Conservation (phyloP, 2,113 vertebrate species). For the Micromys minutus region DNA sequence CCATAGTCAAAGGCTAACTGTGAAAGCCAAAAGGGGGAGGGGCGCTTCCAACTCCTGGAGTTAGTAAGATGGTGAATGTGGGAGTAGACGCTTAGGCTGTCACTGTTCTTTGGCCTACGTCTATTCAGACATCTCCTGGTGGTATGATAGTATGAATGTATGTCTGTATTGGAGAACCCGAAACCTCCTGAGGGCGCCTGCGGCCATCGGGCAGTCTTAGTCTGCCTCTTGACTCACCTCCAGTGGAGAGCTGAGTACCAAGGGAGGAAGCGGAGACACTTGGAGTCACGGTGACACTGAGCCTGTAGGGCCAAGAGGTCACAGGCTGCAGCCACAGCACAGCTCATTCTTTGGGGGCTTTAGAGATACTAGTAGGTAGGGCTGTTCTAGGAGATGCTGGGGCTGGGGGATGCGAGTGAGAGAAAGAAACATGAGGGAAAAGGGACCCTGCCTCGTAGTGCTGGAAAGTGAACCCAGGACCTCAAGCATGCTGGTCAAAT, state of each 20-base stretch:
- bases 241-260: not conserved
- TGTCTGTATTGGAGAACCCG: too few species aligned
- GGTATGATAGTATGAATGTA: not conserved
- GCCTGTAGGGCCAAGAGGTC: not conserved
- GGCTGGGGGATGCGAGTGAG: not conserved
- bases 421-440: too few species aligned
- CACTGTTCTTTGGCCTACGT: not conserved
- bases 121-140: not conserved
- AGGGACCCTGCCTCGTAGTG: rapidly evolving
- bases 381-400: not conserved
- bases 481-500: not conserved
- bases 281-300: not conserved
- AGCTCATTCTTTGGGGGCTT: not conserved
- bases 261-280: too few species aligned
- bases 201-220: too few species aligned
- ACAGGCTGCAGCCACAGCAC: not conserved
- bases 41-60: not conserved
- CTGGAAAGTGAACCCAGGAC: not conserved
- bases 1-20: not conserved
- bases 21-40: not conserved
- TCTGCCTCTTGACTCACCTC: not conserved
- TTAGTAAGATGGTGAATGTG: not conserved
- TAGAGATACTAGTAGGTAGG: too few species aligned
- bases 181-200: not conserved
- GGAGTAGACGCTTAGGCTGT: too few species aligned